Conservation (phyloP, 2,888 invertebrate species). For the Agapostemon virescens region DNA sequence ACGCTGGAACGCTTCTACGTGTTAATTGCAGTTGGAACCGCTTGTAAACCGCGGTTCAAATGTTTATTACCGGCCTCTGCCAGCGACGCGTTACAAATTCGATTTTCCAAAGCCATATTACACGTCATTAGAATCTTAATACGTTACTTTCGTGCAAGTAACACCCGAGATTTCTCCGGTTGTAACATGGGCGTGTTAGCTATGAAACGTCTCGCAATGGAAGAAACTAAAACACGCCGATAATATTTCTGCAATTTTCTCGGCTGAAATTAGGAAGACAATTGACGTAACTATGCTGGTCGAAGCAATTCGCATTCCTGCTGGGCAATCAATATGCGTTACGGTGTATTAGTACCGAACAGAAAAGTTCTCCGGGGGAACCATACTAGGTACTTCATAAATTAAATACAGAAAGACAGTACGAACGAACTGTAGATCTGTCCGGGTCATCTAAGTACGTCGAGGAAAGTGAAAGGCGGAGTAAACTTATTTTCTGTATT, state of each 20-base stretch:
- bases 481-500: slow-evolving; percentile 54
- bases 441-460: slow-evolving; percentile 13
- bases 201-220: slow-evolving; percentile 16
- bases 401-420: slow-evolving; percentile 27
- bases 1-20: slow-evolving; percentile 18
- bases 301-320: slow-evolving; percentile 23
- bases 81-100: slow-evolving; percentile 48
- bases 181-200: not conserved
- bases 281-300: slow-evolving; percentile 24
- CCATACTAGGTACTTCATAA: slow-evolving; percentile 27
- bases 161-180: slow-evolving; percentile 30
- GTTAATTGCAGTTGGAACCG: slow-evolving; percentile 45
- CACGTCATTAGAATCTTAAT: slow-evolving; percentile 42
- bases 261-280: slow-evolving; percentile 16
- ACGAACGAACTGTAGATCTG: slow-evolving; percentile 17
- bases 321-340: not conserved
- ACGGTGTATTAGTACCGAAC: slow-evolving; percentile 1
- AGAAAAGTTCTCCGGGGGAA: slow-evolving; percentile 30
- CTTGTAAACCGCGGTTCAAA: slow-evolving; percentile 16
- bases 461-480: slow-evolving; percentile 58
- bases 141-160: not conserved
- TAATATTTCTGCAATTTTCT: slow-evolving; percentile 24
- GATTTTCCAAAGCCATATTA: slow-evolving; percentile 38
- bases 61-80: slow-evolving; percentile 34
- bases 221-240: slow-evolving; percentile 34